Evolutionary conservation across 92 coral and sea anemone genomes (phyloP), one percentile per base, ranked within the genome.

Genomic region (Porites evermanni): DNA sequence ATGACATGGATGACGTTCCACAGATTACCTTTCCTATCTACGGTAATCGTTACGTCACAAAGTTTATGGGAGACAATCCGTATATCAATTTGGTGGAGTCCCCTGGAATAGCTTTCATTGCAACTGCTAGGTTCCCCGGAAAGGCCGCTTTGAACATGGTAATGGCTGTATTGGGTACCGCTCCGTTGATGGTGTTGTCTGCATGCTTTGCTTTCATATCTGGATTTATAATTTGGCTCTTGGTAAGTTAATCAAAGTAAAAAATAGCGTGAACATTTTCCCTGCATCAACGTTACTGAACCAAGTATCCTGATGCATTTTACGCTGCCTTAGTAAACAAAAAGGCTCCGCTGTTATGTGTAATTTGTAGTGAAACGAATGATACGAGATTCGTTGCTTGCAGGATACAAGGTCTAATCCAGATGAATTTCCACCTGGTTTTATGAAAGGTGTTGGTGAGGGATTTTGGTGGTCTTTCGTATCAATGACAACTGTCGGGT

Each of bases 101-200:
- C 8, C 93, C 98, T 21, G 98, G 98, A 24, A 83, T 94, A 18
- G 97, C 91, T 17, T 95, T 92, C 58, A 94, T 95, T 52, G 93
- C 94, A 10, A 91, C 92, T 66, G 79, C 74, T 51, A 72, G 89
- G 63, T 47, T 72, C 38, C 89, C 94, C 2, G 91, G 80, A 14
- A 64, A 51, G 10, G 84, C 77, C 7, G 90, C 86, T 12, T 26
- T 13, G 47, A 85, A 77, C 74, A 86, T 90, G 72, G 20, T 81
- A 29, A 72, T 8, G 4, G 79, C 96, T 32, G 81, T 91, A 23
- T 17, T 67, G 21, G 75, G 29, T 16, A 88, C 92, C 38, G 16
- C 92, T 7, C 98, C 98, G 2, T 59, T 95, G 80, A 53, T 90
- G 17, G 21, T 71, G n/a, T 19, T 93, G 63, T 84, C 95, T 52